Percentiles rank a stretch among this genome's conserved stretches.
Conservation (phyloP, 2,113 vertebrate genomes). For the Rhinoptilus africanus region DNA sequence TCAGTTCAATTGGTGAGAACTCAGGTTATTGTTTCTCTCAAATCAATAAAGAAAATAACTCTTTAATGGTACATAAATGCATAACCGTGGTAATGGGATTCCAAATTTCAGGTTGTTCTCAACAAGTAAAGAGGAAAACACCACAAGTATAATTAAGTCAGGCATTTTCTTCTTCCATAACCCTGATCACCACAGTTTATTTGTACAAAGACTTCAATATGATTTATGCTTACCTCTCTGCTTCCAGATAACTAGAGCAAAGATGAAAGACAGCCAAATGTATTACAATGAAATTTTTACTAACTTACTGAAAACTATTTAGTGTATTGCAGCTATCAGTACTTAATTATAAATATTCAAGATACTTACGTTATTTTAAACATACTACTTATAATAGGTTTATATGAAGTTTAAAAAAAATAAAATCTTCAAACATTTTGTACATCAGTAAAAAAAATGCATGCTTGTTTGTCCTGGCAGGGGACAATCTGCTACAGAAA, state of each 20-base stretch:
- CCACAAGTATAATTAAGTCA: not conserved
- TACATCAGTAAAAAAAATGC: not conserved
- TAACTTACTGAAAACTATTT: not conserved
- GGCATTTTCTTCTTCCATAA: not conserved
- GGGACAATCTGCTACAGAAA: not conserved
- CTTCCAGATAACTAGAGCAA: constrained; percentile 73
- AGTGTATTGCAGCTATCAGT: not conserved
- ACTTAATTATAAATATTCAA: not conserved
- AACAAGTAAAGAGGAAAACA: not conserved
- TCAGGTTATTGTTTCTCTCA: not conserved
- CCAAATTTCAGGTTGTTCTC: not conserved
- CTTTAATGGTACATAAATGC: not conserved
- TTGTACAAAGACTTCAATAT: not conserved
- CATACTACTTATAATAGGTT: not conserved
- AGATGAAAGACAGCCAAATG: constrained; percentile 46
- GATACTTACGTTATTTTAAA: not conserved
- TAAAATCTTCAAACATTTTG: not conserved
- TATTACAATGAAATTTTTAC: not conserved
- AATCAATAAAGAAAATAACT: not conserved
- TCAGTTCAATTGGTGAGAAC: not conserved
- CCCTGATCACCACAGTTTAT: not conserved
- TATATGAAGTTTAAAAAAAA: not conserved
- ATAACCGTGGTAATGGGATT: not conserved
- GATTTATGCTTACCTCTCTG: constrained; percentile 64
- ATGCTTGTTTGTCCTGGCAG: not conserved